Evolutionary conservation across 2,113 vertebrate genomes (phyloP), one percentile per base, ranked within the genome.

Genomic region (Dicrurus megarhynchus): DNA sequence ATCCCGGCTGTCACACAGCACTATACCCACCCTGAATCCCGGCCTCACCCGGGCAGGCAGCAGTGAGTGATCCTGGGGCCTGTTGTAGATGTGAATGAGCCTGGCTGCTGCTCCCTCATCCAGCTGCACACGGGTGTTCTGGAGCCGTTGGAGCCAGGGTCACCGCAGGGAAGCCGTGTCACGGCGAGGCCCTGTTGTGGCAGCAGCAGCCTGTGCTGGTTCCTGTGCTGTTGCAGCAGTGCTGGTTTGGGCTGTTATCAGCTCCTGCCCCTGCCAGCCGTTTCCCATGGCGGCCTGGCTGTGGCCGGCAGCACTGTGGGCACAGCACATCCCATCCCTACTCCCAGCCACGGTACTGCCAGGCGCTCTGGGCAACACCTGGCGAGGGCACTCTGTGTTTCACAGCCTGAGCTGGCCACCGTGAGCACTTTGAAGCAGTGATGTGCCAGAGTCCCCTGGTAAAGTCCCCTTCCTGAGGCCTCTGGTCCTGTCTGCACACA

Each of bases 151-250:
- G 75, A 74, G 82, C 42, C 55, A 35, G 68, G 87, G 57, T 35
- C n/a, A 13, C 46, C 39, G 12, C 1, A 6, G 39, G 67, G 20
- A 37, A n/a, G 92, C 27, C 0, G 0, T 16, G 46, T n/a, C 2
- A 0, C 16, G 65, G 20, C 0, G 0, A 35, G 59, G 53, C 41
- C 53, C 74, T 46, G 15, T 17, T 35, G 44, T 8, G n/a, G 61
- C 87, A 76, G 81, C 60, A 46, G 17, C 68, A 3, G 13, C 41
- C 44, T 26, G 69, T 65, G 71, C 28, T 4, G 0, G 13, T 76
- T 87, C 37, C 96, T 26, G 50, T 1, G 12, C 89, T 93, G 92
- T 84, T 47, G 3, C 30, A 17, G 50, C 69, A 52, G 35, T 2
- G 1, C 76, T 64, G 57, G 7, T 65, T 26, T 0, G 12, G 35